A percentile compares a stretch with the other conserved stretches of the same genome.
Conservation (phyloP, 2,888 invertebrate species). For the Pseudoips prasinana region DNA sequence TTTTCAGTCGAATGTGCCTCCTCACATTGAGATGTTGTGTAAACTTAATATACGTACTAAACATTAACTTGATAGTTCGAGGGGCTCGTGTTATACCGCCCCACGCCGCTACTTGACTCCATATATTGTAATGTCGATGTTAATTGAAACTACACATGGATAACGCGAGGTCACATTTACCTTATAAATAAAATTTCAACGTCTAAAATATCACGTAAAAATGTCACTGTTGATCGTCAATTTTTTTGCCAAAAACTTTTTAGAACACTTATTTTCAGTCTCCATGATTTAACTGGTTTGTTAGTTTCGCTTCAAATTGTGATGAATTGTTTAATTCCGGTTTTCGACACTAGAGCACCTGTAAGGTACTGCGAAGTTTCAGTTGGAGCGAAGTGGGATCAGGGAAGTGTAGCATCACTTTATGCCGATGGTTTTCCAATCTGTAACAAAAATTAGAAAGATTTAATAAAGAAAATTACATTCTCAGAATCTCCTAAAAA, state of each 20-base stretch:
- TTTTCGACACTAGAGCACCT: background rate
- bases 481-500: no score
- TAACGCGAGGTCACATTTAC: constrained; percentile 50
- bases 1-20: constrained; percentile 43
- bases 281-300: constrained; percentile 46
- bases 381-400: constrained; percentile 5
- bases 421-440: constrained; percentile 15
- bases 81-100: no score
- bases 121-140: background rate
- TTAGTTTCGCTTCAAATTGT: constrained; percentile 39
- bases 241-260: constrained; percentile 47
- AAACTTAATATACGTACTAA: constrained; percentile 21
- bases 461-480: no score
- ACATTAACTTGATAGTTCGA: constrained; percentile 22
- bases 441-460: constrained; percentile 24
- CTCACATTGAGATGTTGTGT: constrained; percentile 33
- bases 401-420: constrained; percentile 11
- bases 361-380: background rate
- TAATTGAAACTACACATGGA: constrained; percentile 25
- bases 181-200: constrained; percentile 40
- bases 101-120: no score
- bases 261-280: constrained; percentile 53
- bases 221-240: constrained; percentile 49
- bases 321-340: constrained; percentile 40
- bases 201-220: constrained; percentile 40